Evolutionary conservation across 2,797 vertebrate species (phyloP).

Genomic region (Champsocephalus esox): DNA sequence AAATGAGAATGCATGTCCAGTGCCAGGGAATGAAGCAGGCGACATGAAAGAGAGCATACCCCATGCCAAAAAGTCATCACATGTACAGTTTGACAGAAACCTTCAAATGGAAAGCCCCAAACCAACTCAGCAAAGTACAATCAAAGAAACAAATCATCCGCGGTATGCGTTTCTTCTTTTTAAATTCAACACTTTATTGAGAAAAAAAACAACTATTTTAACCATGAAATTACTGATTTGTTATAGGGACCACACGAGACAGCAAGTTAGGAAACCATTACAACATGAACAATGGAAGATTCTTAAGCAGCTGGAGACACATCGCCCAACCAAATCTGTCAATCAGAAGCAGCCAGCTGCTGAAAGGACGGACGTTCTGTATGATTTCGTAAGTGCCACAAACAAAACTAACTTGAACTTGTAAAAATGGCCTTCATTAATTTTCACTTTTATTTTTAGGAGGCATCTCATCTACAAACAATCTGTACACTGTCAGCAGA

Average conservation of each 20-base stretch:
- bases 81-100: slow-evolving; percentile 17
- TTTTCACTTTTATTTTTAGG: slow-evolving; percentile 68
- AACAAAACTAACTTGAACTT: background rate
- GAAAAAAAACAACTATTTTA: slow-evolving; percentile 15
- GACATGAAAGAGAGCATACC: background rate
- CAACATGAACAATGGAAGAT: slow-evolving; percentile 49
- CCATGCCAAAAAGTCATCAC: slow-evolving; percentile 12
- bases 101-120: slow-evolving; percentile 19
- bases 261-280: slow-evolving; percentile 54
- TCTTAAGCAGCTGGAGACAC: slow-evolving; percentile 72
- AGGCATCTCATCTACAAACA: slow-evolving; percentile 74
- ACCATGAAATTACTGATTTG: slow-evolving; percentile 9
- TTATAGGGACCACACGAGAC: slow-evolving; percentile 54
- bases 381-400: slow-evolving; percentile 70
- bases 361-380: slow-evolving; percentile 77
- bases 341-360: slow-evolving; percentile 75
- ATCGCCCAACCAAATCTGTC: slow-evolving; percentile 72
- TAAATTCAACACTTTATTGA: background rate
- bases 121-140: slow-evolving; percentile 16
- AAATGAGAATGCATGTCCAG: slow-evolving; percentile 23
- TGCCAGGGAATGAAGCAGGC: background rate
- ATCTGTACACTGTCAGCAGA: slow-evolving; percentile 64
- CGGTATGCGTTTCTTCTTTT: slow-evolving; percentile 25
- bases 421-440: background rate
- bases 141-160: slow-evolving; percentile 41